Conservation (phyloP, 2,888 invertebrate species). For the Aphodius granarius region DNA sequence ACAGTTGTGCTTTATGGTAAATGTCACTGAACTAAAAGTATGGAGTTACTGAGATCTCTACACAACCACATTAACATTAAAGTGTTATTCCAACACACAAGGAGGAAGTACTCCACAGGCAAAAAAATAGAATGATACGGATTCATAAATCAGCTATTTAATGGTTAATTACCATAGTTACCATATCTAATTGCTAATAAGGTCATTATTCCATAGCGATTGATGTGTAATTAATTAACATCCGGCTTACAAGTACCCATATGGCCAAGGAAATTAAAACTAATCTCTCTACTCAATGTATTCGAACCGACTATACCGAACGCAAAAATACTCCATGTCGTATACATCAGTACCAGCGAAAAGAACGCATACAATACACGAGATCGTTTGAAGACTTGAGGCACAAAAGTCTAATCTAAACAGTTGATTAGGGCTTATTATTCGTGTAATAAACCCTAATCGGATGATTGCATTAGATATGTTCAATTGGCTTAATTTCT, state of each 20-base stretch:
- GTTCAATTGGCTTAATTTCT: not conserved
- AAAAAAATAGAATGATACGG: not conserved
- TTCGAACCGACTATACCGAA: not conserved
- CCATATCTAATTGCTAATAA: conserved; percentile 19
- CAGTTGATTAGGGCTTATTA: conserved; percentile 10
- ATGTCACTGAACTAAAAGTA: no score
- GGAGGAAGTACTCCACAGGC: no score
- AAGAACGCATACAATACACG: not conserved
- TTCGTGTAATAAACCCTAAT: conserved; percentile 5
- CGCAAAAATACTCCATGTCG: not conserved
- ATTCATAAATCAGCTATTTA: not conserved
- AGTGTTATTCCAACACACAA: no score
- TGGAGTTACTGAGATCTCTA: no score
- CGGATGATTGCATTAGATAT: not conserved
- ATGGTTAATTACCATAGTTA: not conserved
- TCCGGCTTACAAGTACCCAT: conserved; percentile 13
- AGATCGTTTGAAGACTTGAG: not conserved
- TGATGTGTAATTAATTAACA: conserved; percentile 35
- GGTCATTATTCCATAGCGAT: conserved; percentile 33
- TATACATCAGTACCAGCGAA: not conserved
- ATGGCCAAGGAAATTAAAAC: not conserved
- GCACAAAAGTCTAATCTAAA: conserved; percentile 2
- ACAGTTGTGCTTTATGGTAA: no score
- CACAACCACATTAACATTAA: no score
- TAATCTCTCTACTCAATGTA: not conserved